Evolutionary conservation across 2,888 invertebrate genomes (phyloP), one percentile per base, ranked within the genome.

Genomic region (Mylabris sibirica): DNA sequence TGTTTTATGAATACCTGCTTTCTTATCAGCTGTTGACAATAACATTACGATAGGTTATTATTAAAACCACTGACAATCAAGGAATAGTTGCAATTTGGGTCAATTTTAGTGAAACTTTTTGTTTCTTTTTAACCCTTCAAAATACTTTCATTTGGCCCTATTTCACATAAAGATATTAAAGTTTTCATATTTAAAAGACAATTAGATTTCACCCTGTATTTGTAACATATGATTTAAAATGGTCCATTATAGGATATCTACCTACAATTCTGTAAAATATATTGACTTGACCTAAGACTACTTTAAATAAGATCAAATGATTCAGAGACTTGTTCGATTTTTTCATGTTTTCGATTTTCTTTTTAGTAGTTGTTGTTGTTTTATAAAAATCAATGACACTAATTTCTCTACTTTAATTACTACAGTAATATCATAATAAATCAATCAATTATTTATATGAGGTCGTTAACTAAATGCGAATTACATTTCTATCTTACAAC

Each of bases 401-500:
- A 17, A 38, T 6, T 65, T 44, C 11, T 44, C 20, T 60, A 41
- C 24, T 41, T 34, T 20, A 53, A 66, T 66, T 61, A 61, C 34
- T 53, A 61, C 59, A 59, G n/a, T n/a, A n/a, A n/a, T n/a, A n/a
- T n/a, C n/a, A n/a, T n/a, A 44, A 49, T 4, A 44, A 14, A 44
- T n/a, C 44, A 44, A 44, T 44, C 44, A 44, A 44, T 44, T 17
- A 44, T n/a, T 44, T 30, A 3, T 14, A 44, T 44, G 12, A 44
- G 17, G 17, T 44, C 4, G 14, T 44, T 44, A 17, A 1, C 44
- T 17, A 44, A n/a, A n/a, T n/a, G n/a, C n/a, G n/a, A n/a, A 44
- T n/a, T 44, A 5, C 9, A 38, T 38, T 11, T 38, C 12, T 38
- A 38, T n/a, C 14, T 11, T 44, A 17, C 44, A 44, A 14, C n/a